Conservation (phyloP, 2,113 vertebrate species). For the Indicator maculatus region DNA sequence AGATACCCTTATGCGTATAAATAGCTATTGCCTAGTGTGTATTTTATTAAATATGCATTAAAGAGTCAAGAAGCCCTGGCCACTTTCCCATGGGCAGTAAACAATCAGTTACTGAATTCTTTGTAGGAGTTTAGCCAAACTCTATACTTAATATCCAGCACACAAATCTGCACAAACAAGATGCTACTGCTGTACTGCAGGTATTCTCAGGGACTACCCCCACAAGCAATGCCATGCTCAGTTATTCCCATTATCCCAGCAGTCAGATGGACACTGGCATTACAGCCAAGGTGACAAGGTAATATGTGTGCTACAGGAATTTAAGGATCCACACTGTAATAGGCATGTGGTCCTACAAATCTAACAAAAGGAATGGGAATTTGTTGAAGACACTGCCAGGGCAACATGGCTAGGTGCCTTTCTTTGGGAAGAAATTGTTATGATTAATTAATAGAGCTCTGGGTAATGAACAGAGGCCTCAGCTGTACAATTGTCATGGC, state of each 20-base stretch:
- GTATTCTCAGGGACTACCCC: background rate
- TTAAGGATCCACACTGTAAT: background rate
- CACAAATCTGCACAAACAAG: background rate
- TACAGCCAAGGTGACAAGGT: fast-evolving
- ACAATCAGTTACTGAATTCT: background rate
- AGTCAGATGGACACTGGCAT: background rate
- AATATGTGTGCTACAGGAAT: background rate
- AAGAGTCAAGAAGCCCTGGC: background rate
- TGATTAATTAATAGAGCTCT: background rate
- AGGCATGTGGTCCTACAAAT: background rate
- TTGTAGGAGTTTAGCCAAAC: background rate
- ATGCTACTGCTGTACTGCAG: background rate
- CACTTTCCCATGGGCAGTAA: background rate
- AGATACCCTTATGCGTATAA: background rate
- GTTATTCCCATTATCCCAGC: background rate
- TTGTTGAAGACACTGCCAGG: background rate
- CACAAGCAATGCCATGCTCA: fast-evolving
- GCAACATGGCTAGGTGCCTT: background rate
- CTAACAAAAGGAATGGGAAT: background rate
- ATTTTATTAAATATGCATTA: background rate
- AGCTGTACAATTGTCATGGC: background rate
- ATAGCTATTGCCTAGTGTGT: background rate
- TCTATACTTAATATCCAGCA: background rate
- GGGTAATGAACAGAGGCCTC: background rate
- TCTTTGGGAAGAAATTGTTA: background rate